Evolutionary conservation across 37 sponge, comb jelly and placozoan species (phyloP).

Genomic region (Hormiphora californensis): DNA sequence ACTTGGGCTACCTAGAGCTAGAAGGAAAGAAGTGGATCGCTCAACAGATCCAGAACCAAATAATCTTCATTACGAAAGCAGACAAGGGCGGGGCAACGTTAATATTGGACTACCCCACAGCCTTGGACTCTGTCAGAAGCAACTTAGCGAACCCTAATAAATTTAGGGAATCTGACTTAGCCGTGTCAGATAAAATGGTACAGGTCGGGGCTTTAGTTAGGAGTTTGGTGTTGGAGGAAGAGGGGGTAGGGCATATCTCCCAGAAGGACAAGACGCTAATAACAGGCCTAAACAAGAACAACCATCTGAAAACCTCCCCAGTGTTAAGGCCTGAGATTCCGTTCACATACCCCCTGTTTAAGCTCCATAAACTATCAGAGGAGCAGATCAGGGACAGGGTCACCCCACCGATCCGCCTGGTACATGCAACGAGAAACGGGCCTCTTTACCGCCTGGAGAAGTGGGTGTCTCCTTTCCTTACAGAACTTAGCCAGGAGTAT

Average conservation of each 20-base stretch:
- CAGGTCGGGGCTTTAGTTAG: neutral
- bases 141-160: neutral
- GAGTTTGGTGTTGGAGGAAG: neutral
- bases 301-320: neutral
- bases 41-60: neutral
- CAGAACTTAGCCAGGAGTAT: neutral
- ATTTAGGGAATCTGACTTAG: neutral
- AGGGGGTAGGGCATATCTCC: neutral
- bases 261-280: neutral
- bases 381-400: neutral
- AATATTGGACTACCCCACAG: neutral
- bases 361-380: neutral
- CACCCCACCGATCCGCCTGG: neutral
- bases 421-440: neutral
- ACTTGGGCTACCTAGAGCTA: neutral
- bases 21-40: neutral
- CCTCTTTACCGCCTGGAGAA: slow-evolving; percentile 5
- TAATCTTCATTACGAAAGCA: neutral
- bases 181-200: neutral
- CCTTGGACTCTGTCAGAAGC: neutral
- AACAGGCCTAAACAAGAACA: neutral
- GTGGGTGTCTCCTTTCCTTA: neutral
- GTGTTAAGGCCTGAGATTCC: neutral
- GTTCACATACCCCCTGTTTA: neutral
- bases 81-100: slow-evolving; percentile 35